These are phyloP conservation scores for Melanostigma gelatinosum DNA, from an alignment of 2,113 vertebrate genomes.

Conservation along the genomic window DNA sequence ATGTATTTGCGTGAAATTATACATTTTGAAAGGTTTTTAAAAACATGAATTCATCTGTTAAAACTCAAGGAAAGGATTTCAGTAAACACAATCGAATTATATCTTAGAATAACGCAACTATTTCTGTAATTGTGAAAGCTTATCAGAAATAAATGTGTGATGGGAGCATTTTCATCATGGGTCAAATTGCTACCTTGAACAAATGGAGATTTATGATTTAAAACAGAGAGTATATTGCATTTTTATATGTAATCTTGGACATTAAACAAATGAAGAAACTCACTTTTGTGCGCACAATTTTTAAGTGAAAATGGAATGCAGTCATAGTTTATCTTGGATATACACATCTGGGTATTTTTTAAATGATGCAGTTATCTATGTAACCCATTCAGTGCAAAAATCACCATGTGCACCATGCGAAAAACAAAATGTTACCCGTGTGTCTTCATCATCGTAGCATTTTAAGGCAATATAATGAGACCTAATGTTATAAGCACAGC, in stretches of 20 bases:
- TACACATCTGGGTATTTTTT: conserved; percentile 32
- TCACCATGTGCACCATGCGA: conserved; percentile 15
- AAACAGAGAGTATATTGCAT: conserved; percentile 42
- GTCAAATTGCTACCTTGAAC: neutral
- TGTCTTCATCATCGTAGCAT: neutral
- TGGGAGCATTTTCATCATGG: neutral
- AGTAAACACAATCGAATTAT: conserved; percentile 56
- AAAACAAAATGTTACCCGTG: neutral
- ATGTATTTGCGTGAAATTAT: conserved; percentile 17
- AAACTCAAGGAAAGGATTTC: conserved; percentile 77
- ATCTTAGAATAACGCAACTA: neutral
- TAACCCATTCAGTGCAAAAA: conserved; percentile 34
- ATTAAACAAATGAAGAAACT: conserved; percentile 7
- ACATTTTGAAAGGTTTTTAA: neutral
- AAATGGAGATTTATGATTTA: conserved; percentile 11
- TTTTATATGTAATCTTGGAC: conserved; percentile 60
- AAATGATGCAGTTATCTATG: conserved; percentile 21
- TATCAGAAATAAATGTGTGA: neutral
- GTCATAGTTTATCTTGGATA: conserved; percentile 22
- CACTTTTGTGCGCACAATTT: neutral
- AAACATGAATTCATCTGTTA: neutral
- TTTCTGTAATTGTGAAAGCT: conserved; percentile 43
- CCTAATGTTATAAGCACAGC: neutral
- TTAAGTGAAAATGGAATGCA: conserved; percentile 13
- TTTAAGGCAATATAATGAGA: neutral